Conservation (phyloP, 1,140 invertebrate genomes). For the Drosophila bocqueti region DNA sequence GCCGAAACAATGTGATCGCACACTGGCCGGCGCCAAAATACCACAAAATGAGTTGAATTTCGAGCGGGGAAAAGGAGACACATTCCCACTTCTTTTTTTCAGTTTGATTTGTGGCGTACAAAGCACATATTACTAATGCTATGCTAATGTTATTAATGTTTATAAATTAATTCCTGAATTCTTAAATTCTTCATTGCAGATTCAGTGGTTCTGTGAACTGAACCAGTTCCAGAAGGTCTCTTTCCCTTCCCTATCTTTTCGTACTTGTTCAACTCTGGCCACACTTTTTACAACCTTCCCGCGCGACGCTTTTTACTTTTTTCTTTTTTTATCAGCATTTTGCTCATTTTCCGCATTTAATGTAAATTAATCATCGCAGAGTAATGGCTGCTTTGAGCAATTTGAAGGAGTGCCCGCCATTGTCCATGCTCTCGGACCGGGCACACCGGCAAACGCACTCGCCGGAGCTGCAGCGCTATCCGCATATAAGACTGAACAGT, state of each 20-base stretch:
- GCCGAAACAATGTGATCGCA: neutral
- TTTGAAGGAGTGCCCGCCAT: constrained; percentile 55
- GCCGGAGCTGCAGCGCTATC: constrained; percentile 42
- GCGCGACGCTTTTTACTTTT: constrained; percentile 4
- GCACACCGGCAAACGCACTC: constrained; percentile 14
- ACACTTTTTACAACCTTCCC: neutral
- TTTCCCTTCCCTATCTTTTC: neutral
- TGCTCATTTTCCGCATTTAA: neutral
- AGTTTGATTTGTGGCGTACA: neutral
- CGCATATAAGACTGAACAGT: constrained; percentile 45
- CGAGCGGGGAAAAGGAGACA: neutral
- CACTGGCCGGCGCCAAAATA: neutral
- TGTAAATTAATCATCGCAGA: neutral
- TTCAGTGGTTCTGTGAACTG: neutral
- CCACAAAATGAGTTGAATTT: too few relatives aligned
- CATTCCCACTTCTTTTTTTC: neutral
- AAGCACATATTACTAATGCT: too few relatives aligned
- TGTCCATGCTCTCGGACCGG: constrained; percentile 17
- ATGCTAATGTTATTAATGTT: too few relatives aligned
- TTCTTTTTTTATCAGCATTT: neutral
- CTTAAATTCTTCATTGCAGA: too few relatives aligned
- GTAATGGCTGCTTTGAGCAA: constrained; percentile 62
- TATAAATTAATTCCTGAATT: too few relatives aligned
- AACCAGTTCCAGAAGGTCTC: neutral
- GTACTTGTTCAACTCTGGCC: neutral